phyloP scores from a whole-genome alignment of 2,797 vertebrate genomes.

The Simalia tracyae region DNA sequence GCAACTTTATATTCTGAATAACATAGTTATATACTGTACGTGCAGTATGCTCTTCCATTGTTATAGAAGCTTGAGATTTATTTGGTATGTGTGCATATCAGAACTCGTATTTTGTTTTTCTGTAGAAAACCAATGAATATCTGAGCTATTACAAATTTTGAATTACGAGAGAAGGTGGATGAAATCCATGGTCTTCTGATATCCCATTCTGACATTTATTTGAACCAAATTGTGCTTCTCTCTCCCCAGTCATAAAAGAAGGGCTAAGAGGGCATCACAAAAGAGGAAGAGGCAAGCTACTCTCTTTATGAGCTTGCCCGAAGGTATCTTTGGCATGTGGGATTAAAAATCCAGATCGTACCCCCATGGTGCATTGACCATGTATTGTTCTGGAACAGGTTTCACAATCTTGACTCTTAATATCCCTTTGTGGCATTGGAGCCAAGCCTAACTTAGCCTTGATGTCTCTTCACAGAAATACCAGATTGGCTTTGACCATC shows the following conservation, averaged over 20 bases:
- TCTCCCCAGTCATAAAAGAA: neutral
- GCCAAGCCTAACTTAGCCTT: neutral
- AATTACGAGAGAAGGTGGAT: neutral
- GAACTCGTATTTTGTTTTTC: neutral
- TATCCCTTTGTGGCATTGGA: neutral
- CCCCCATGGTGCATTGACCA: neutral
- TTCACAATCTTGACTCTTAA: neutral
- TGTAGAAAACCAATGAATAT: neutral
- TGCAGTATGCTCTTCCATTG: neutral
- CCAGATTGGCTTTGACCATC: neutral
- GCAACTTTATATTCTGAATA: neutral
- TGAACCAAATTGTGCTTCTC: neutral
- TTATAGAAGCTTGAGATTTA: neutral
- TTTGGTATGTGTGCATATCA: neutral
- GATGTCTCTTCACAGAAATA: neutral
- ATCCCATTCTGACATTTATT: neutral
- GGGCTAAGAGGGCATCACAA: neutral
- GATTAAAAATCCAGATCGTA: neutral
- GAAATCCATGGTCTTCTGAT: neutral
- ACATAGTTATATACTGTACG: neutral
- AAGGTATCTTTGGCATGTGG: conserved; percentile 1
- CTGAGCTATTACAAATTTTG: neutral
- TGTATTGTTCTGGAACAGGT: neutral
- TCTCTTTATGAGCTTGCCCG: neutral
- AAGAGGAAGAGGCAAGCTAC: neutral